phyloP scores from a whole-genome alignment of 1,140 invertebrate genomes.

The Diuraphis noxia region DNA sequence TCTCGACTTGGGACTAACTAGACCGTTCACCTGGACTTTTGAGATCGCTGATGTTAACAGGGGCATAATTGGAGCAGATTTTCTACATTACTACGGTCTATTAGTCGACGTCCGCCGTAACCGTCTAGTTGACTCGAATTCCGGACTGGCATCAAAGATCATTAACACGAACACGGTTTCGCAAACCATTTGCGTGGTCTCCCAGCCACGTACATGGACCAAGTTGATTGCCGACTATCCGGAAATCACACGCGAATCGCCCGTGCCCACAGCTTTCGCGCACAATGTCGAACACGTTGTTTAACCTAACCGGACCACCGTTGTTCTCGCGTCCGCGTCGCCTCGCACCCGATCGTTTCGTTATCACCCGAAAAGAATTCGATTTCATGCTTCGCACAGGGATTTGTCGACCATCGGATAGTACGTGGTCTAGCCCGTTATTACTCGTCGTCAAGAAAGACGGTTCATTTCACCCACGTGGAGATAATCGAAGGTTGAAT shows the following conservation, averaged over 20 bases:
- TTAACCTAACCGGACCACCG: slow-evolving; percentile 24
- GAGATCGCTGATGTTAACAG: background rate
- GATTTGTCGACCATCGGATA: slow-evolving; percentile 59
- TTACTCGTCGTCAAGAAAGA: slow-evolving; percentile 60
- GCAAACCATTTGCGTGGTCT: background rate
- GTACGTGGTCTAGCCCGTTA: slow-evolving; percentile 61
- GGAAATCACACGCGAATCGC: background rate
- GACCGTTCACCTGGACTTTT: background rate
- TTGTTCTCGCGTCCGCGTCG: background rate
- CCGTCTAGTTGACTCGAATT: background rate
- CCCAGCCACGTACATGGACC: background rate
- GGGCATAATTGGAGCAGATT: slow-evolving; percentile 9
- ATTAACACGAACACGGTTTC: background rate
- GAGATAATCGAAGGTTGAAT: slow-evolving; percentile 63
- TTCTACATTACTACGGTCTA: background rate
- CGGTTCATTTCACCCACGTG: slow-evolving; percentile 59
- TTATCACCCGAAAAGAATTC: background rate
- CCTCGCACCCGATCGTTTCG: background rate
- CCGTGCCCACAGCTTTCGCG: background rate
- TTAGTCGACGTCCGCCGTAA: background rate
- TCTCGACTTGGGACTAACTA: background rate
- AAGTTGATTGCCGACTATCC: background rate
- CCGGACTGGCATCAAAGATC: background rate
- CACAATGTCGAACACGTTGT: slow-evolving; percentile 31
- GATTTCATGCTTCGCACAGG: slow-evolving; percentile 56